Evolutionary conservation across 2,888 invertebrate species (phyloP), one percentile per base, ranked within the genome.

Genomic region (Netelia virgata): DNA sequence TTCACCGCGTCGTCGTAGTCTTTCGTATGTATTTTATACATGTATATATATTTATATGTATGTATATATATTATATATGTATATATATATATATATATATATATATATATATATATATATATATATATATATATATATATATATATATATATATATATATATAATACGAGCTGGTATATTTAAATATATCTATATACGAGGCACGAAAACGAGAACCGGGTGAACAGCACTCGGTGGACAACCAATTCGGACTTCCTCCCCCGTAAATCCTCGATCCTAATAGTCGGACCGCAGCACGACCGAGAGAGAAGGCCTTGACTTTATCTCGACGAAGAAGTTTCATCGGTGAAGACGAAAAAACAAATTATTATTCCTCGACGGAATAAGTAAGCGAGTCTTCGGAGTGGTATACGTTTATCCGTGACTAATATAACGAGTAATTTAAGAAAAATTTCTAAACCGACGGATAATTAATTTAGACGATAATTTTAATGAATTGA

Each of bases 241-340:
- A 80, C 70, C 70, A 80, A 84, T 77, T 78, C 69, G 28, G 10
- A 74, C 81, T 81, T 84, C 77, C 74, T 81, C 63, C 73, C 68
- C 77, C 81, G 81, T 84, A 81, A 81, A 77, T 77, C 68, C 81
- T 84, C 76, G 72, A 69, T 61, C 76, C 76, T 81, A 77, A 84
- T 80, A 84, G 79, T 78, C 82, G 73, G 53, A 18, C 59, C 72
- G 69, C 55, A 43, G 43, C 63, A 59, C 57, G 47, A 47, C 11
- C n/a, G 57, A 57, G 57, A 57, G n/a, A 57, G 57, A 16, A 18
- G 18, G 57, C 57, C 43, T 63, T 55, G 78, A 69, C 69, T 74
- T 78, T 78, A 78, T 83, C 77, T 74, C 73, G 55, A 61, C 61
- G 28, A n/a, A 73, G 20, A 47, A 61, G 73, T 64, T 70, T 59